phyloP scores from a whole-genome alignment of 2,797 vertebrate species.

The Pantherophis alleghaniensis region DNA sequence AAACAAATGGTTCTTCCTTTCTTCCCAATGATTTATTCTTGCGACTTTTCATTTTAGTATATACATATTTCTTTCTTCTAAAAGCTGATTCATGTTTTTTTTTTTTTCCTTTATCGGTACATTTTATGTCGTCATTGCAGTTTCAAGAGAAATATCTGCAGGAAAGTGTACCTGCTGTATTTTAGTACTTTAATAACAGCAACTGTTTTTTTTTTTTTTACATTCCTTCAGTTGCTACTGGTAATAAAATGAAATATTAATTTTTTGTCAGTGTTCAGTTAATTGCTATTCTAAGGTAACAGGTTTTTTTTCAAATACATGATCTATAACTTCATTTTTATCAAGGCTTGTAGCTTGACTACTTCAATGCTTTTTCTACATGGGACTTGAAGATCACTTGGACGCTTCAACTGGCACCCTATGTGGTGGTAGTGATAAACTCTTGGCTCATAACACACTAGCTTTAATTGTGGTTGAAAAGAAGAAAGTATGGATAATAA shows the following conservation, averaged over 20 bases:
- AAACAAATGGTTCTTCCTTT: neutral
- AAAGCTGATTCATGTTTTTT: neutral
- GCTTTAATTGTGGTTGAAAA: neutral
- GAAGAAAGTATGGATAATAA: neutral
- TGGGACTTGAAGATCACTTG: neutral
- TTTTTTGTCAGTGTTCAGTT: neutral
- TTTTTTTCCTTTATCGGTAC: neutral
- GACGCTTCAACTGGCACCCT: neutral
- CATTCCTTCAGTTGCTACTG: neutral
- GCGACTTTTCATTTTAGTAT: neutral
- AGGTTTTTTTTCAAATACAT: neutral
- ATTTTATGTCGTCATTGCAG: constrained; percentile 41
- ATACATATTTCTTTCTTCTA: neutral
- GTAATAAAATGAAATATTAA: constrained; percentile 7
- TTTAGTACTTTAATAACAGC: constrained; percentile 29
- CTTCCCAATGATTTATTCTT: neutral
- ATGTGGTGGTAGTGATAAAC: neutral
- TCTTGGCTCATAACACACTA: neutral
- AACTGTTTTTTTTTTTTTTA: neutral
- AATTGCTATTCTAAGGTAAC: neutral
- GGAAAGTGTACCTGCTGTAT: constrained; percentile 32
- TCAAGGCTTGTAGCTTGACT: neutral
- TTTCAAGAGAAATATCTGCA: constrained; percentile 48
- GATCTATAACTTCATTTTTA: neutral
- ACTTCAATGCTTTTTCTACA: neutral